Evolutionary conservation across 2,888 invertebrate genomes (phyloP).

Genomic region (Leistus spinibarbis): DNA sequence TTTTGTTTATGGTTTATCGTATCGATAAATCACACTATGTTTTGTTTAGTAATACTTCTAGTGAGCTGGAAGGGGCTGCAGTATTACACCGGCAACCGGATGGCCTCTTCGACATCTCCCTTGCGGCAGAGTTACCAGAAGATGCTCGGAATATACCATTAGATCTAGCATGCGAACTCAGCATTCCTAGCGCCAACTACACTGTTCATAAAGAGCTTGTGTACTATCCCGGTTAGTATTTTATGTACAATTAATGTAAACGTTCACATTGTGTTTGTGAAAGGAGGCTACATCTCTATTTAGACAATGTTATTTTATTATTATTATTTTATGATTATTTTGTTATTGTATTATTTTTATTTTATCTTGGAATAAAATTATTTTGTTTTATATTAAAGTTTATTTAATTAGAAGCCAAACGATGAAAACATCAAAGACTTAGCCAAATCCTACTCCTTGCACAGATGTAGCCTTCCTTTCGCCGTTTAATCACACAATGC

Average conservation of each 20-base stretch:
- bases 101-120: slow-evolving; percentile 61
- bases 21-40: neutral
- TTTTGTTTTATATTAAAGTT: neutral
- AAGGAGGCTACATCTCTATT: neutral
- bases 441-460: neutral
- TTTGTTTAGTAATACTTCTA: slow-evolving; percentile 14
- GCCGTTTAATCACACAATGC: no score
- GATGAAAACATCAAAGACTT: neutral
- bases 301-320: neutral
- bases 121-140: slow-evolving; percentile 60
- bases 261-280: neutral
- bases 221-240: slow-evolving; percentile 62
- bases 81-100: slow-evolving; percentile 37
- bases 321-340: neutral
- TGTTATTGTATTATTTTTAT: neutral
- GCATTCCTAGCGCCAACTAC: slow-evolving; percentile 64
- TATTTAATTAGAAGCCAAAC: neutral
- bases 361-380: neutral
- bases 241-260: neutral
- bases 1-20: neutral
- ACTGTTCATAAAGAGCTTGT: slow-evolving; percentile 62
- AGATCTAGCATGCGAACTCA: slow-evolving; percentile 64
- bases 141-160: slow-evolving; percentile 60
- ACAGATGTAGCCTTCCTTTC: no score
- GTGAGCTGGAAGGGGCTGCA: slow-evolving; percentile 21